Evolutionary conservation across 2,113 vertebrate genomes (phyloP).

Genomic region (Thunnus thynnus): DNA sequence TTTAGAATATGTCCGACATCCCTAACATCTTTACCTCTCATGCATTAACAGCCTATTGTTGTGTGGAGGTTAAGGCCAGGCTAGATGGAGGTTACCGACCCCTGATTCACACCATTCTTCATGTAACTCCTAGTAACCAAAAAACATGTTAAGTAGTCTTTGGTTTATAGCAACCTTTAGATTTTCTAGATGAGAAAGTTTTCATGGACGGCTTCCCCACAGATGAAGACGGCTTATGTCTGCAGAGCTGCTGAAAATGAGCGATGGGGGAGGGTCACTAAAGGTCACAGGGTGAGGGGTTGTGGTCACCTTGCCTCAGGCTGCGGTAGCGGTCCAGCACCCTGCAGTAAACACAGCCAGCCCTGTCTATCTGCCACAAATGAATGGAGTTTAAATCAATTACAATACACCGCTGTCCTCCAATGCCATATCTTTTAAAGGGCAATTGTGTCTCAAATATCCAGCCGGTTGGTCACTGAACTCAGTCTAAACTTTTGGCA

Average conservation of each 20-base stretch:
- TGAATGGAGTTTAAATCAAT: slow-evolving; percentile 38
- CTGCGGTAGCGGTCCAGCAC: slow-evolving; percentile 35
- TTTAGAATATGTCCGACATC: too few species aligned
- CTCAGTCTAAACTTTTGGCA: slow-evolving; percentile 1
- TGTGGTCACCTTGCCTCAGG: slow-evolving; percentile 49
- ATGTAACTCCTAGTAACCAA: slow-evolving; percentile 3
- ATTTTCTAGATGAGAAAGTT: slow-evolving; percentile 43
- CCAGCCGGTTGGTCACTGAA: neutral
- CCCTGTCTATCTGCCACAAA: slow-evolving; percentile 20
- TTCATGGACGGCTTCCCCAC: neutral
- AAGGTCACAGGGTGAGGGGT: slow-evolving; percentile 65
- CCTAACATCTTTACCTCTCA: neutral
- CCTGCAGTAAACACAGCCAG: slow-evolving; percentile 44
- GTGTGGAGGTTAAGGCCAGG: neutral
- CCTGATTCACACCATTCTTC: neutral
- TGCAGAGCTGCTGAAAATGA: neutral
- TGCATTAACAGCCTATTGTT: neutral
- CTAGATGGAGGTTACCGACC: fast-evolving
- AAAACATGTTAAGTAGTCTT: neutral
- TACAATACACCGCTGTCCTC: neutral
- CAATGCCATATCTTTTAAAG: slow-evolving; percentile 5
- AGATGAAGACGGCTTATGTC: slow-evolving; percentile 17
- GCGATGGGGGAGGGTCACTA: neutral
- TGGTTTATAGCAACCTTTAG: slow-evolving; percentile 11
- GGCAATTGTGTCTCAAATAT: slow-evolving; percentile 1